Conservation (phyloP, 2,888 invertebrate genomes). For the Mayetiola destructor region DNA sequence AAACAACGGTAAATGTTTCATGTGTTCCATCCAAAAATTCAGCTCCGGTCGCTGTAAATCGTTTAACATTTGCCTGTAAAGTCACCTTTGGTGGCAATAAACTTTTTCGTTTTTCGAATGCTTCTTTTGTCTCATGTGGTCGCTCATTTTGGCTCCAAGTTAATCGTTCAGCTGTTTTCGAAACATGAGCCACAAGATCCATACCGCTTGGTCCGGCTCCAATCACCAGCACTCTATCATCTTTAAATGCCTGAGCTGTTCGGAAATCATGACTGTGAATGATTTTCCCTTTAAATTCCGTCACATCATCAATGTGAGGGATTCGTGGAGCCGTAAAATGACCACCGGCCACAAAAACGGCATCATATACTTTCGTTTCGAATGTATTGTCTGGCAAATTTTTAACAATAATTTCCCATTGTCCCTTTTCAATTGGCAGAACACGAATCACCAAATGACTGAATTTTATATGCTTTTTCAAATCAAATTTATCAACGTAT, state of each 20-base stretch:
- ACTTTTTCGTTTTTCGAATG: slow-evolving; percentile 22
- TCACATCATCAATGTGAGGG: slow-evolving; percentile 53
- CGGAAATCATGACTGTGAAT: slow-evolving; percentile 77
- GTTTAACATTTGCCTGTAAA: slow-evolving; percentile 48
- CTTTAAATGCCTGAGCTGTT: slow-evolving; percentile 50
- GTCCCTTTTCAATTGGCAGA: slow-evolving; percentile 36
- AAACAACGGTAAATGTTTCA: slow-evolving; percentile 48
- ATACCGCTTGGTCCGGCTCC: slow-evolving; percentile 82
- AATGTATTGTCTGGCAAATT: slow-evolving; percentile 22
- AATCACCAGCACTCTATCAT: slow-evolving; percentile 57
- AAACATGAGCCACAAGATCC: slow-evolving; percentile 56
- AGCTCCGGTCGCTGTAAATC: slow-evolving; percentile 39
- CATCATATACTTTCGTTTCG: slow-evolving; percentile 52
- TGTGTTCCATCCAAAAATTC: slow-evolving; percentile 49
- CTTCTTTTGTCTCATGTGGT: slow-evolving; percentile 43
- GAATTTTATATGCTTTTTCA: slow-evolving; percentile 48
- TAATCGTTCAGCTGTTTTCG: slow-evolving; percentile 45
- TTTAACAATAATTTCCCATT: slow-evolving; percentile 41
- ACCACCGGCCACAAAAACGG: slow-evolving; percentile 70
- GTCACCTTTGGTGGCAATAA: slow-evolving; percentile 40
- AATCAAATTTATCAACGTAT: slow-evolving; percentile 53
- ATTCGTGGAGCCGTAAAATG: slow-evolving; percentile 67
- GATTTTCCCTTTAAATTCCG: slow-evolving; percentile 43
- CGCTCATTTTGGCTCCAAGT: slow-evolving; percentile 55
- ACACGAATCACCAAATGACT: slow-evolving; percentile 42